phyloP scores from a whole-genome alignment of 2,797 vertebrate genomes.

The Cryptoprocta ferox region DNA sequence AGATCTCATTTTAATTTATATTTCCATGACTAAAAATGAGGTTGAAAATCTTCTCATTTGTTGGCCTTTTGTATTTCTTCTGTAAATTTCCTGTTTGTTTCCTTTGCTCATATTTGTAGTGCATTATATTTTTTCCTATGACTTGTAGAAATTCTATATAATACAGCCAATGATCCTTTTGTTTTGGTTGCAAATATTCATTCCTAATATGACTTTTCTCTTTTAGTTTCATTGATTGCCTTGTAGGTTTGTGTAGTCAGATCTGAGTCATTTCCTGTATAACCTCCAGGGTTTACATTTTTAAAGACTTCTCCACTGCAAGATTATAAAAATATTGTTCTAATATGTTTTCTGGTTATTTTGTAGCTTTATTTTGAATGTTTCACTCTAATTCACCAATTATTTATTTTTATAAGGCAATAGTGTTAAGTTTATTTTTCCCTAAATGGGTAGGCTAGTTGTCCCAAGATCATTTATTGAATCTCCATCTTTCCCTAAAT shows the following conservation, averaged over 20 bases:
- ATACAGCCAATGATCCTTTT: neutral
- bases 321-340: neutral
- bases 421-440: neutral
- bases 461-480: neutral
- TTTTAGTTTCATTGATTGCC: neutral
- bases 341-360: neutral
- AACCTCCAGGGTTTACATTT: neutral
- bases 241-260: neutral
- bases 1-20: neutral
- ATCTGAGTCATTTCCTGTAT: neutral
- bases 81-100: neutral
- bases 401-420: neutral
- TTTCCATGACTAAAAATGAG: neutral
- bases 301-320: neutral
- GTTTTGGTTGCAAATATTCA: neutral
- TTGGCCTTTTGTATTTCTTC: neutral
- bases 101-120: neutral
- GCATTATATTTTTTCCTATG: neutral
- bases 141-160: neutral
- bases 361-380: neutral
- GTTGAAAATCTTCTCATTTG: neutral
- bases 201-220: neutral
- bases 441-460: neutral
- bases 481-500: neutral
- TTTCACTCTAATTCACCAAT: neutral